Percentiles rank a stretch among this genome's conserved stretches.
Conservation (phyloP, 2,888 invertebrate genomes). For the Papilio protenor region DNA sequence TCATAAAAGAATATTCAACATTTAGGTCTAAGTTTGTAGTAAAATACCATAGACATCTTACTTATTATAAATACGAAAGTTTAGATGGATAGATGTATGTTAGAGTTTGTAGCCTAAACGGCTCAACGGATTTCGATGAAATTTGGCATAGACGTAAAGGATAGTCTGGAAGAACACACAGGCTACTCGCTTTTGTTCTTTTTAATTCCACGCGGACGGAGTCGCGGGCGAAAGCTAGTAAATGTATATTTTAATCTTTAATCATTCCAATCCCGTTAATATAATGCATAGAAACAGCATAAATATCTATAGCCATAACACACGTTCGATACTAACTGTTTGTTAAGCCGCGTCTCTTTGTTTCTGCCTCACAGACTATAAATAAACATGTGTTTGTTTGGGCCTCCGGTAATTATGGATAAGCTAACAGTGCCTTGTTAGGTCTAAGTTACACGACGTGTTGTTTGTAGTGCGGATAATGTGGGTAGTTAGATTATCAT, state of each 20-base stretch:
- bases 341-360: slow-evolving; percentile 44
- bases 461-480: slow-evolving; percentile 10
- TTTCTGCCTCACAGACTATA: slow-evolving; percentile 45
- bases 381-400: slow-evolving; percentile 53
- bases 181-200: too few relatives aligned
- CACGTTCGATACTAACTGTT: slow-evolving; percentile 40
- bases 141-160: too few relatives aligned
- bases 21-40: background rate
- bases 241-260: slow-evolving; percentile 5
- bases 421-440: slow-evolving; percentile 46
- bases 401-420: slow-evolving; percentile 56
- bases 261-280: slow-evolving; percentile 17
- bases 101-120: too few relatives aligned
- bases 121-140: too few relatives aligned
- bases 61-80: too few relatives aligned
- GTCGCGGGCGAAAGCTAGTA: too few relatives aligned
- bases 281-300: slow-evolving; percentile 27
- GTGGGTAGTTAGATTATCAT: slow-evolving; percentile 15
- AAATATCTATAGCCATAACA: slow-evolving; percentile 45
- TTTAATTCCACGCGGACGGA: too few relatives aligned
- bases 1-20: background rate
- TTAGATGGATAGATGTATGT: too few relatives aligned
- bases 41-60: background rate
- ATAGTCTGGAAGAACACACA: too few relatives aligned
- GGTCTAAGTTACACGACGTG: slow-evolving; percentile 33